Evolutionary conservation across 2,797 vertebrate genomes (phyloP), one percentile per base, ranked within the genome.

Genomic region (Intellagama lesueurii): DNA sequence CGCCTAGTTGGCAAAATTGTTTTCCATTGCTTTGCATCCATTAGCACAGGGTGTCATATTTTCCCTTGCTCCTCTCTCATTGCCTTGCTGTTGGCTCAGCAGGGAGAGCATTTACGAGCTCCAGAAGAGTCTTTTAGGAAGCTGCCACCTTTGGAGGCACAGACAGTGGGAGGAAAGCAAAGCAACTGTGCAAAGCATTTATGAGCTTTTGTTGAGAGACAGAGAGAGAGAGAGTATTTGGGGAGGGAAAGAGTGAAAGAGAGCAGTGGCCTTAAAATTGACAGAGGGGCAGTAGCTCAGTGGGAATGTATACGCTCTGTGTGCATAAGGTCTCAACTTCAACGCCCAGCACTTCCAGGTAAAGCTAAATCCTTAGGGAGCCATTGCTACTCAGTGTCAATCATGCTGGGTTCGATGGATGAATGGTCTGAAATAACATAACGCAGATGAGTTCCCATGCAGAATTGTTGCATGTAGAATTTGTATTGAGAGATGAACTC

Each of bases 1-100:
- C 94, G 94, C 92, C 95, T 96, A 92, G 94, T 95, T 95, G 95
- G 95, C 94, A 94, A 97, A 95, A 93, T 95, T 95, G 92, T 95
- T 96, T 96, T 95, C 94, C 91, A 95, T 95, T 6, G 1, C 92
- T 96, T 95, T 96, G 94, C 90, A 92, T 93, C 95, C 94, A 94
- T 95, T 94, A 93, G 92, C 88, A 90, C 78, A 90, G 92, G 94
- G 95, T 95, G 94, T 94, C 91, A 95, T 91, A 91, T 92, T 96
- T 95, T 93, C 89, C 90, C 93, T 84, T 90, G 82, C 94, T 89
- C 88, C 88, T 77, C 72, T 89, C 94, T 90, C 84, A 91, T 83
- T 88, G 91, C 89, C 88, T 26, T 66, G 66, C 78, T 93, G 75
- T 92, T 89, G 93, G 88, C 88, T 88, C 88, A 88, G 83, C 70